Base-by-base conservation (phyloP, 2,113 vertebrate species). In the Callaeas wilsoni region DNA sequence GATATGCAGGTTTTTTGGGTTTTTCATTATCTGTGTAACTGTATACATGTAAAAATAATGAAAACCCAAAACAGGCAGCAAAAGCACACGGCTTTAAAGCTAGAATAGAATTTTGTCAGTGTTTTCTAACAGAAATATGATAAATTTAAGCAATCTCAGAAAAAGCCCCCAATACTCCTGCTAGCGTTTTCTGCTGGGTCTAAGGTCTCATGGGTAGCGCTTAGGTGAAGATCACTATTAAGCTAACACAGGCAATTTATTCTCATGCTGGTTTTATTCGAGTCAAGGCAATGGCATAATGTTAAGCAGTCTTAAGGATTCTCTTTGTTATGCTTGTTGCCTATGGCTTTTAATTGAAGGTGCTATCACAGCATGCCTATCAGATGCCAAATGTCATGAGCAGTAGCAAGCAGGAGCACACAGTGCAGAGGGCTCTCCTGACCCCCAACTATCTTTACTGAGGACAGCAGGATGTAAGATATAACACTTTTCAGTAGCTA, bases 151-250 rank as follows among this genome's bases (percentile, higher is more conserved):
- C 41, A 62, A 76, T 53, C 30, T 53, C 55, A 49, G 33, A 84
- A 90, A 77, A 87, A 75, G 4, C 19, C 46, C 52, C 70, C 3
- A 2, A 59, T 64, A 59, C 15, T 91, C 76, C 39, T 63, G 23
- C 70, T 46, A 47, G 35, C 12, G 6, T 60, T 91, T 92, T 90
- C 76, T 91, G 29, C 53, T 71, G 69, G 44, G 70, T 46, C 74
- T 65, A 69, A 85, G 75, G 59, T 91, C 90, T 88, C 39, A 29
- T 4, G 33, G 47, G 82, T 59, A 82, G 46, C 0, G 0, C 67
- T 88, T 80, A 70, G 65, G 91, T 86, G 75, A 96, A 93, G 75
- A 90, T 83, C 55, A 83, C 79, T 94, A 79, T 87, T 79, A 89
- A 77, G 49, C 62, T 85, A 87, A 74, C 75, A 75, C 8, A 91